Evolutionary conservation across 64 coral and sea anemone genomes (phyloP).

Genomic region (Montipora foliosa): DNA sequence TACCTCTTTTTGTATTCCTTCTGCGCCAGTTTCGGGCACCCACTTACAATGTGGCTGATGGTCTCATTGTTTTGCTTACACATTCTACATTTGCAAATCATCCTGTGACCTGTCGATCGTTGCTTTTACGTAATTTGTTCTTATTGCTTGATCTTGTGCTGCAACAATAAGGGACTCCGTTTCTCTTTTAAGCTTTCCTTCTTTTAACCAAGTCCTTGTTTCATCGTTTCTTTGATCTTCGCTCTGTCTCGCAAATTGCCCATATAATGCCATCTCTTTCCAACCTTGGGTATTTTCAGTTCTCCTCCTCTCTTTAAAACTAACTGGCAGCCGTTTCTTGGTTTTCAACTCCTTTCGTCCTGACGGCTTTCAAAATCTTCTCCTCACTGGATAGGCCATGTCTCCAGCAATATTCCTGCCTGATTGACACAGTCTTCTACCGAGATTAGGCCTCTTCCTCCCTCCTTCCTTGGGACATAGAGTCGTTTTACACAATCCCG

Average conservation of each 20-base stretch:
- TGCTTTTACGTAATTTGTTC: neutral
- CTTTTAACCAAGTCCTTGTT: neutral
- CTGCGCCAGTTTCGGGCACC: slow-evolving; percentile 18
- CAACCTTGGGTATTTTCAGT: neutral
- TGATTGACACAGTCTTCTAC: no score
- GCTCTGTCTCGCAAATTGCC: neutral
- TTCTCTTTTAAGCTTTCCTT: neutral
- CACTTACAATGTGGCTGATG: slow-evolving; percentile 27
- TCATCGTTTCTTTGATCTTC: neutral
- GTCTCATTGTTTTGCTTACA: neutral
- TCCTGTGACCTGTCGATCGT: neutral
- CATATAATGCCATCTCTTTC: neutral
- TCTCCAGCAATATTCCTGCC: no score
- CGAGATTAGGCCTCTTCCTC: no score
- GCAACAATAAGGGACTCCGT: neutral
- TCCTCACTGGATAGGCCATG: no score
- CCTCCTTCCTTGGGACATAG: no score
- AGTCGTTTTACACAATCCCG: no score
- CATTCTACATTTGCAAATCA: neutral
- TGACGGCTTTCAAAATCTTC: no score
- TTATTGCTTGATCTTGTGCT: slow-evolving; percentile 4
- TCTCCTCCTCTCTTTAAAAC: neutral
- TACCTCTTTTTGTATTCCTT: slow-evolving; percentile 26
- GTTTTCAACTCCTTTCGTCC: no score
- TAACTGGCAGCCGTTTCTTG: neutral